Percentiles rank a stretch among this genome's conserved stretches.
Evolutionary conservation across 2,797 vertebrate species (phyloP).

Genomic region (Botia almorhae): DNA sequence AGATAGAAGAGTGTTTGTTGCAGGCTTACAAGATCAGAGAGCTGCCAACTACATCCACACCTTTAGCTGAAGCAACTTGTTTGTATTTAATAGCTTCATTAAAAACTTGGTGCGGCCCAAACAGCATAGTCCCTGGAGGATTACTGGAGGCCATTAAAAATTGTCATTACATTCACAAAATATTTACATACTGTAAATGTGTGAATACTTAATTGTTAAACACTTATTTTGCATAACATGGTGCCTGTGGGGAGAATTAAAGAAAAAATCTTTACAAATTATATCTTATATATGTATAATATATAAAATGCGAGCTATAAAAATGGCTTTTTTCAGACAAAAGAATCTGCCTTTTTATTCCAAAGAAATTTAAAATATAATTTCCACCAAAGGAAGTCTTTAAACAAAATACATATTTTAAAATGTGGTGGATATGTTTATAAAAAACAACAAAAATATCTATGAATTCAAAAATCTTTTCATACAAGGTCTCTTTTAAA

Average conservation of each 20-base stretch:
- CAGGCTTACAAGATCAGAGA: slow-evolving; percentile 40
- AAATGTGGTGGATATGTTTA: neutral
- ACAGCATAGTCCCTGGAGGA: slow-evolving; percentile 1
- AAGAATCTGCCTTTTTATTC: too few species aligned
- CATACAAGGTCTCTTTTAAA: neutral
- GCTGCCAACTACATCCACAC: slow-evolving; percentile 22
- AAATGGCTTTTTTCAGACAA: too few species aligned
- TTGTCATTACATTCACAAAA: neutral
- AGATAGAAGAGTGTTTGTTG: slow-evolving; percentile 36
- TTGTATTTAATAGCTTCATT: slow-evolving; percentile 50
- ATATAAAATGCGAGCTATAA: too few species aligned
- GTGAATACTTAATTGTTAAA: slow-evolving; percentile 34
- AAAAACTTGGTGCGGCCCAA: slow-evolving; percentile 8
- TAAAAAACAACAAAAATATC: neutral
- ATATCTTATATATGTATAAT: neutral
- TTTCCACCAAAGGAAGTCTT: too few species aligned
- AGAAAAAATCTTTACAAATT: neutral
- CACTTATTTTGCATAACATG: neutral
- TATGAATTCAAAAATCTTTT: neutral
- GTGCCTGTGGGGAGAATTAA: neutral
- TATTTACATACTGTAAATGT: slow-evolving; percentile 40
- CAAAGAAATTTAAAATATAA: too few species aligned
- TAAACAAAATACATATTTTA: too few species aligned
- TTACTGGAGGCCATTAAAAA: slow-evolving; percentile 18
- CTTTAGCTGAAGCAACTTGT: neutral